Evolutionary conservation across 2,113 vertebrate species (phyloP).

Genomic region (Oryzias woworae): DNA sequence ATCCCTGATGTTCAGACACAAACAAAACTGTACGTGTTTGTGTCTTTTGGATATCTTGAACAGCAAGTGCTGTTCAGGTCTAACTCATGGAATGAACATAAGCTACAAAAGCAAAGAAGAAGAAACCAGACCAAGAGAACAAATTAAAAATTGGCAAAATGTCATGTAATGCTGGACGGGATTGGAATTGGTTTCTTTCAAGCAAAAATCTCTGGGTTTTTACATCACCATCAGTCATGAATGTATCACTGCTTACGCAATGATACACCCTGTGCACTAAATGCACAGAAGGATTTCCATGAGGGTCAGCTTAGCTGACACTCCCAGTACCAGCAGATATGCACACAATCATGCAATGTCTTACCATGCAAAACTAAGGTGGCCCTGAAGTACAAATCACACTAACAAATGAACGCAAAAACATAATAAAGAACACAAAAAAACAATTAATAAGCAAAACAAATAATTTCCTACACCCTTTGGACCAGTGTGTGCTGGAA

Average conservation of each 20-base stretch:
- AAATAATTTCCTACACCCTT: no score
- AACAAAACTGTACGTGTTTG: not conserved
- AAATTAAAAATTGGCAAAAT: constrained; percentile 50
- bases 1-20: not conserved
- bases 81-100: constrained; percentile 19
- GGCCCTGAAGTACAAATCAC: no score
- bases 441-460: no score
- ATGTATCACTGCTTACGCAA: constrained; percentile 53
- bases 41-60: constrained; percentile 3
- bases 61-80: constrained; percentile 8
- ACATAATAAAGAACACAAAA: no score
- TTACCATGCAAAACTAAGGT: not conserved
- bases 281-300: no score
- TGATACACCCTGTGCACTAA: constrained; percentile 24
- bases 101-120: constrained; percentile 24
- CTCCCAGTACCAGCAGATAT: constrained; percentile 3
- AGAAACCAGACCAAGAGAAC: constrained; percentile 39
- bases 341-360: constrained; percentile 7
- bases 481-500: no score
- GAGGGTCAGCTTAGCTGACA: constrained; percentile 18
- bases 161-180: constrained; percentile 40
- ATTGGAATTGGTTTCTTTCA: no score
- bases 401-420: no score
- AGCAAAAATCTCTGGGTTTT: constrained; percentile 24
- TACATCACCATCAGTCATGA: constrained; percentile 40